Percentiles rank a stretch among this genome's conserved stretches.
phyloP scores from a whole-genome alignment of 2,113 vertebrate species.

The Heloderma charlesbogerti region DNA sequence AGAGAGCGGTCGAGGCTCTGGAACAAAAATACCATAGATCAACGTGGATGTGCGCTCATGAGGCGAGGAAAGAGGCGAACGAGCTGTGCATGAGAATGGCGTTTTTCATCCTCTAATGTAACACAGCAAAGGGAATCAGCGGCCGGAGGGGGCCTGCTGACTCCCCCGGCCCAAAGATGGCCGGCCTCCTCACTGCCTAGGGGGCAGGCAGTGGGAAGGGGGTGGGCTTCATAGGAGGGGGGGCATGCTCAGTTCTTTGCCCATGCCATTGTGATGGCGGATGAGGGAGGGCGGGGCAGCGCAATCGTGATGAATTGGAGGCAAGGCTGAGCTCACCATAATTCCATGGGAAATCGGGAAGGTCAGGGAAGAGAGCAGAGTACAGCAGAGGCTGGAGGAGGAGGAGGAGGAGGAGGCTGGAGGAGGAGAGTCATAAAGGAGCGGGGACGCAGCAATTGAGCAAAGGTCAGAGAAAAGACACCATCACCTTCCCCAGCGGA shows the following conservation, averaged over 20 bases:
- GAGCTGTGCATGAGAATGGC: background rate
- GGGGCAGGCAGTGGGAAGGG: too few species aligned
- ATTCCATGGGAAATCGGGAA: background rate
- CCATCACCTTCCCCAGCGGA: too few species aligned
- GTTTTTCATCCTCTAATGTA: too few species aligned
- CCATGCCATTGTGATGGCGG: background rate
- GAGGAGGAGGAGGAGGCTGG: too few species aligned
- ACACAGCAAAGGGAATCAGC: background rate
- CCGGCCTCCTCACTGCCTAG: background rate
- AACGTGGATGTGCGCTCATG: background rate
- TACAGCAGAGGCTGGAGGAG: too few species aligned
- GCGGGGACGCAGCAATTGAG: too few species aligned
- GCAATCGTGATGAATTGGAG: too few species aligned
- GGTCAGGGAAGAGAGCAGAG: too few species aligned
- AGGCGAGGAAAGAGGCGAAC: background rate
- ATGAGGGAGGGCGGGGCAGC: background rate
- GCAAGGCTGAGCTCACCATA: background rate
- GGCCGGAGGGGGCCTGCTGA: background rate
- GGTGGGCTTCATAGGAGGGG: background rate
- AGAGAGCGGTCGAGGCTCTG: background rate
- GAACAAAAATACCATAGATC: conserved; percentile 34
- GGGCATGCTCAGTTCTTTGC: background rate
- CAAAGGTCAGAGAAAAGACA: too few species aligned
- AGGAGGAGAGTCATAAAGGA: too few species aligned
- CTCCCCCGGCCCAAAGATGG: too few species aligned